Evolutionary conservation across 2,113 vertebrate genomes (phyloP).

Genomic region (Actenoides hombroni): DNA sequence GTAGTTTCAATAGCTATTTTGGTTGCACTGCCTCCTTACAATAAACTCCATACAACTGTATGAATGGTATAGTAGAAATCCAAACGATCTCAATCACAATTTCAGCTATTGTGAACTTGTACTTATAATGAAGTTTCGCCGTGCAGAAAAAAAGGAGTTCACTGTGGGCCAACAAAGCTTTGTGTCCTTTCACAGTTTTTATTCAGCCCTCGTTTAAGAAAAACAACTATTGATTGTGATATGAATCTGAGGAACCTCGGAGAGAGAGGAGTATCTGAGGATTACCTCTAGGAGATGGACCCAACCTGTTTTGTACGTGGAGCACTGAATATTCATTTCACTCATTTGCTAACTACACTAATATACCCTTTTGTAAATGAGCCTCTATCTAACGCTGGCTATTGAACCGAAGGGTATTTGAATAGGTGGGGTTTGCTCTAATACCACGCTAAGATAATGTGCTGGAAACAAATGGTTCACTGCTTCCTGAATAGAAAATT

Average conservation of each 20-base stretch:
- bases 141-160: constrained; percentile 27
- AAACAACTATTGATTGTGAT: constrained; percentile 37
- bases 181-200: constrained; percentile 37
- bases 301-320: background rate
- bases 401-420: constrained; percentile 37
- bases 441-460: constrained; percentile 29
- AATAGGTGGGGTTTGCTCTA: constrained; percentile 30
- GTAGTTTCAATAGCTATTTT: constrained; percentile 51
- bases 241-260: background rate
- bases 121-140: constrained; percentile 40
- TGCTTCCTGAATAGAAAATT: background rate
- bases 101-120: constrained; percentile 39
- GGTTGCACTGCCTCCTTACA: constrained; percentile 22
- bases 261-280: constrained; percentile 21
- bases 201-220: constrained; percentile 28
- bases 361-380: constrained; percentile 21
- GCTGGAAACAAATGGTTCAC: constrained; percentile 38
- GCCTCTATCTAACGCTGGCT: background rate
- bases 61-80: constrained; percentile 43
- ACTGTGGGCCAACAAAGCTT: constrained; percentile 61
- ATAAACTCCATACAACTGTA: constrained; percentile 35
- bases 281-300: background rate
- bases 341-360: constrained; percentile 19
- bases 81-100: constrained; percentile 54
- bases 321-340: constrained; percentile 48